Evolutionary conservation across 2,888 invertebrate species (phyloP).

Genomic region (Drosophila picticornis): DNA sequence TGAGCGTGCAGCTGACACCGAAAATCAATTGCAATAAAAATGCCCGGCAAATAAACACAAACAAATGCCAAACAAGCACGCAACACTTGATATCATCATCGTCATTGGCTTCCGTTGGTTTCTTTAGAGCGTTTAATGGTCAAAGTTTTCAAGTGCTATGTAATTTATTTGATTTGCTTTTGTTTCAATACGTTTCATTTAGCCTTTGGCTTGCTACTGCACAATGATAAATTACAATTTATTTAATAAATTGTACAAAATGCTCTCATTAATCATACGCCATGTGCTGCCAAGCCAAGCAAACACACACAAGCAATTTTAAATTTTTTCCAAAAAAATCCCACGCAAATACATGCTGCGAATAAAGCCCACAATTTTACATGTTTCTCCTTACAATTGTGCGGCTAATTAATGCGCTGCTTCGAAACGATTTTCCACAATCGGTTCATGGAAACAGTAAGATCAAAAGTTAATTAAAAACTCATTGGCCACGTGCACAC

Average conservation of each 20-base stretch:
- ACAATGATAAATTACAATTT: conserved; percentile 73
- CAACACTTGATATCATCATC: conserved; percentile 29
- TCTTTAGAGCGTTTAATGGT: conserved; percentile 73
- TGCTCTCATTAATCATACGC: conserved; percentile 73
- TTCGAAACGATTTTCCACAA: conserved; percentile 34
- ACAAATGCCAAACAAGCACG: conserved; percentile 36
- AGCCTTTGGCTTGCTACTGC: conserved; percentile 8
- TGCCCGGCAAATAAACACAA: conserved; percentile 55
- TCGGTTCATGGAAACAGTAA: conserved; percentile 43
- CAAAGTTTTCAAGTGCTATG: conserved; percentile 50
- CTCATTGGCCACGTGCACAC: conserved; percentile 34
- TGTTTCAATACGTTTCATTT: conserved; percentile 20
- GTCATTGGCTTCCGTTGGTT: conserved; percentile 56
- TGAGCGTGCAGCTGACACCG: conserved; percentile 72
- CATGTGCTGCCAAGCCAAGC: conserved; percentile 60
- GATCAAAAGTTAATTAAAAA: conserved; percentile 70
- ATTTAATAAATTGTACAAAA: conserved; percentile 70
- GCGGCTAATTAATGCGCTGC: conserved; percentile 43
- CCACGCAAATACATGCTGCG: neutral
- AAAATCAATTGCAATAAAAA: conserved; percentile 81
- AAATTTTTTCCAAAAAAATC: conserved; percentile 11
- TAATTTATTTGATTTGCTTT: conserved; percentile 75
- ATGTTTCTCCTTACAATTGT: conserved; percentile 6
- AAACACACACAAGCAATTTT: conserved; percentile 20
- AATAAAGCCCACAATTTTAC: neutral